Conservation (phyloP, 2,797 vertebrate species). For the Atherinosoma microstoma region DNA sequence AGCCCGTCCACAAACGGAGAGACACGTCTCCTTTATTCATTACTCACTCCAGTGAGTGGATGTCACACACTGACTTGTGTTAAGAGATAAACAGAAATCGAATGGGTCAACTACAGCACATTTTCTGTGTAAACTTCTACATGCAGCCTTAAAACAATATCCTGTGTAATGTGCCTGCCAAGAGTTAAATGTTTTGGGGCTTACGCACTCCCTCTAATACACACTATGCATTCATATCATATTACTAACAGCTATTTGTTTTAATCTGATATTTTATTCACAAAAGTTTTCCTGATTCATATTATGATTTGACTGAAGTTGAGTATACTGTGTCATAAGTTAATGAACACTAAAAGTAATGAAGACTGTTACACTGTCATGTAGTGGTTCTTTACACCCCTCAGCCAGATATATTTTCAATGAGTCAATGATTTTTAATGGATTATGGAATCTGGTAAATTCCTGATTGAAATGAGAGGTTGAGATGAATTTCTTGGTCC, state of each 20-base stretch:
- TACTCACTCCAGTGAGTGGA: not conserved
- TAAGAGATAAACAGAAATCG: conserved; percentile 1
- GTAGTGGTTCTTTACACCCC: too few relatives aligned
- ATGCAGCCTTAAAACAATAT: conserved; percentile 7
- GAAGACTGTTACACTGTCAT: too few relatives aligned
- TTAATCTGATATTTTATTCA: too few relatives aligned
- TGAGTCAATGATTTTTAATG: not conserved
- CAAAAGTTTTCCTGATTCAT: too few relatives aligned
- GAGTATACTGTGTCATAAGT: too few relatives aligned
- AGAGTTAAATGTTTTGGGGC: conserved; percentile 26
- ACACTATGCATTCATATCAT: too few relatives aligned
- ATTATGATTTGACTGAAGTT: too few relatives aligned
- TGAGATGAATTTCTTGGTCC: not conserved
- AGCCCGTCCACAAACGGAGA: not conserved
- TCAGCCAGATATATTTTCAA: too few relatives aligned
- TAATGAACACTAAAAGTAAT: too few relatives aligned
- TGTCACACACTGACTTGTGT: conserved; percentile 3
- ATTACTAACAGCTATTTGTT: too few relatives aligned
- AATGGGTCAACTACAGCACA: not conserved
- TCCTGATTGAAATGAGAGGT: too few relatives aligned
- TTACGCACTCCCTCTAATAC: not conserved
- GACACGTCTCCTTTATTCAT: not conserved
- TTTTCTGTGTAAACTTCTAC: conserved; percentile 5
- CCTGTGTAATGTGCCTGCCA: conserved; percentile 15
- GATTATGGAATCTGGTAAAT: not conserved